Evolutionary conservation across 2,797 vertebrate species (phyloP).

Genomic region (Onychomys torridus): DNA sequence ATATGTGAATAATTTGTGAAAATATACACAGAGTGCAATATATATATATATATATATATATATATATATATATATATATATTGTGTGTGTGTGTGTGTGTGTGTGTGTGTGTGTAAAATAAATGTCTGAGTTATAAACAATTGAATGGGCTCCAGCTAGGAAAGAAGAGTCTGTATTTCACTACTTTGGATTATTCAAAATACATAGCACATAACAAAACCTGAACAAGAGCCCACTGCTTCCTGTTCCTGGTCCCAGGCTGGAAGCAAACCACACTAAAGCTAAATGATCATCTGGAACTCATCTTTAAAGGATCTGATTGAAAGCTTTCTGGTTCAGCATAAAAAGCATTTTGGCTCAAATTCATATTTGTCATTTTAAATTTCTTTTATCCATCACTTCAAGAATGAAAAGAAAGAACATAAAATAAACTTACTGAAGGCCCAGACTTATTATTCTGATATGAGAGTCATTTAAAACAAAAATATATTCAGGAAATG

Average conservation of each 20-base stretch:
- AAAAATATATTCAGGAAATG: conserved; percentile 25
- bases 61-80: too few relatives aligned
- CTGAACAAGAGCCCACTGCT: not conserved
- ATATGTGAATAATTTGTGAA: not conserved
- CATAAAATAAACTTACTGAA: not conserved
- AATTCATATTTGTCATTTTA: conserved; percentile 6
- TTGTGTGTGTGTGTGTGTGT: too few relatives aligned
- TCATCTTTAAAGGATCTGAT: not conserved
- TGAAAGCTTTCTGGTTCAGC: not conserved
- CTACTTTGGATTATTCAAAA: not conserved
- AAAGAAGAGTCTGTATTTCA: not conserved
- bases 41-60: too few relatives aligned
- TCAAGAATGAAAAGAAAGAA: conserved; percentile 44
- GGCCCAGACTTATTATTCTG: not conserved
- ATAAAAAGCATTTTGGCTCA: not conserved
- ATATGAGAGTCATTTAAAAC: conserved; percentile 34
- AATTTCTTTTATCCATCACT: not conserved
- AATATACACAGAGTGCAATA: not conserved
- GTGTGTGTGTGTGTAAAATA: not conserved
- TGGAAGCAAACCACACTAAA: not conserved
- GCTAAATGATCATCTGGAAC: not conserved
- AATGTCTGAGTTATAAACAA: conserved; percentile 41
- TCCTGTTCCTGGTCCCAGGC: not conserved
- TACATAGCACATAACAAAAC: not conserved
- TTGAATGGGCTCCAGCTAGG: not conserved